Base-by-base conservation (phyloP, 2,797 vertebrate species). In the Semaprochilodus insignis region DNA sequence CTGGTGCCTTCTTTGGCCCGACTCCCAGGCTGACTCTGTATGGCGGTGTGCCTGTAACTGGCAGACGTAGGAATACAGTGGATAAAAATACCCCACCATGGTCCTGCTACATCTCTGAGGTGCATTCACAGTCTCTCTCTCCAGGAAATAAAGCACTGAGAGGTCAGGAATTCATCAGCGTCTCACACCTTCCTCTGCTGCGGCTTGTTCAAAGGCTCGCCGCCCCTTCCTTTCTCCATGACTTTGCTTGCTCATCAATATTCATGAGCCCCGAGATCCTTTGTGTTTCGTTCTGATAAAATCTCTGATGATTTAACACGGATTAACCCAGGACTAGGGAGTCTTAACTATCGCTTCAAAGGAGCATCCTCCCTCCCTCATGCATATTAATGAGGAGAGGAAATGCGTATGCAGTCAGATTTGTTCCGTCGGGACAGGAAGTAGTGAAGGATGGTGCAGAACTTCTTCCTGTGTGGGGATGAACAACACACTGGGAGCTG, bases 51-150 rank as follows among this genome's bases (percentile, higher is more conserved):
- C 48, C 59, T 65, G 59, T 72, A 71, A 65, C 57, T 25, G 21
- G 59, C 75, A 83, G 40, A 48, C 44, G 63, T 21, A 2, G 79
- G 21, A 55, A 23, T 60, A 10, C n/a, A n/a, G 25, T 74, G 55
- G 71, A 65, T 70, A 80, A 76, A 66, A 78, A 83, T 82, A 76
- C 74, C 51, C 13, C 21, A 70, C 63, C 14, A 8, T 57, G 19
- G 51, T 23, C 17, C 17, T 63, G 40, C 66, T 65, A n/a, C 60
- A 25, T 36, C 40, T 11, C 21, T 31, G 25, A 51, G 44, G 16
- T 71, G 44, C 74, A 36, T 57, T 73, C 31, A 71, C 57, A 59
- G 27, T n/a, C 15, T 36, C 27, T 40, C 6, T n/a, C 6, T n/a
- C 34, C 59, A 65, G 54, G 31, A 72, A 54, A 16, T 6, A 77